Base-by-base conservation (phyloP, 2,888 invertebrate genomes). In the Agrotis ipsilon region DNA sequence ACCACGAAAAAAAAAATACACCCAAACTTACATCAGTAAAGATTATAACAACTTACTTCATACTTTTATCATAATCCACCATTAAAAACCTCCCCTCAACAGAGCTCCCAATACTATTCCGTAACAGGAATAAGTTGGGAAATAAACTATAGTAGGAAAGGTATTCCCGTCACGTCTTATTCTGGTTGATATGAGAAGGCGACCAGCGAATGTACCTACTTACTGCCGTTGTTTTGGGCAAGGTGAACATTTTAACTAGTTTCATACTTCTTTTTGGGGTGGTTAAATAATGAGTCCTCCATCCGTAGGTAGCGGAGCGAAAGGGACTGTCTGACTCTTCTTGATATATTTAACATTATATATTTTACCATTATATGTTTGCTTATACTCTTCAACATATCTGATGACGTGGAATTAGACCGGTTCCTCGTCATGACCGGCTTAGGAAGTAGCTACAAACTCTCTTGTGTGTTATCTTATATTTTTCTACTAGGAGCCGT, bases 351-450 rank as follows among this genome's bases (percentile, higher is more conserved):
- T 27, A 6, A 27, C 27, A 27, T 27, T 24, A 52, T 16, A 90
- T 92, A 92, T 85, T 86, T 87, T 91, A 91, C 92, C 91, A 92
- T 93, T 88, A 92, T 92, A 93, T 93, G 92, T 93, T 92, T 92
- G 91, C 92, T 91, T 92, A 63, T 39, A 85, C 87, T 92, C 92
- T 92, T 92, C 91, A 92, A 91, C 92, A 91, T 92, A 93, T 92
- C 91, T 91, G 93, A 90, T 92, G 93, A 92, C 94, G 86, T 87
- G 92, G 94, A 93, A 81, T 89, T 93, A 92, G 92, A 90, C 92
- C 94, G 94, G 95, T 88, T 93, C 51, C 94, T 32, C 32, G 32
- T 32, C 32, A 32, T 9, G 32, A 32, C 32, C 32, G 32, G 32
- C 32, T 32, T 32, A 32, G 0, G 7, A 32, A 32, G 9, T 32